These are phyloP conservation scores for Drosophila tani DNA, from an alignment of 1,140 invertebrate genomes.

Conservation along the genomic window DNA sequence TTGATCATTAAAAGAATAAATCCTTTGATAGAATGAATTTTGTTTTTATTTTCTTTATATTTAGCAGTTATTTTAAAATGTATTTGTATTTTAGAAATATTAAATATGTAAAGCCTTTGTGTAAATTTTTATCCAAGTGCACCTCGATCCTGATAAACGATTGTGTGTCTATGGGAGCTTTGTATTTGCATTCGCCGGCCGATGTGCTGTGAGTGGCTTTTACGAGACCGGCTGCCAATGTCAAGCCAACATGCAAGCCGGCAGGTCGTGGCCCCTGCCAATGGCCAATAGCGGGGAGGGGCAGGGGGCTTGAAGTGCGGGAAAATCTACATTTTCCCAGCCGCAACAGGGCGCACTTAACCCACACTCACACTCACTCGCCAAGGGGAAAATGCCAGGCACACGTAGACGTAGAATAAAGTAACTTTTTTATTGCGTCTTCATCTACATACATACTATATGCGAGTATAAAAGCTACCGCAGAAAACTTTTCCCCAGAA, in stretches of 20 bases:
- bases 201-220: constrained; percentile 64
- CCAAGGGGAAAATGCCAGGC: constrained; percentile 23
- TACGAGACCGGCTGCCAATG: constrained; percentile 68
- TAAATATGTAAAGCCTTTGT: neutral
- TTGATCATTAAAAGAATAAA: neutral
- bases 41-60: neutral
- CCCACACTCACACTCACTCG: constrained; percentile 21
- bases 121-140: constrained; percentile 4
- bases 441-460: constrained; percentile 62
- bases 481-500: constrained; percentile 72
- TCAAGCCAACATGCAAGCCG: constrained; percentile 67
- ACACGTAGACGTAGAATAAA: constrained; percentile 76
- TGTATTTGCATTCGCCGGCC: constrained; percentile 68
- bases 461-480: constrained; percentile 61
- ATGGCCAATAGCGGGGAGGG: constrained; percentile 8
- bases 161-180: constrained; percentile 69
- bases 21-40: too few species aligned
- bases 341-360: constrained; percentile 78
- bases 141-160: constrained; percentile 65
- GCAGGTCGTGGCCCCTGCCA: constrained; percentile 35
- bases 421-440: constrained; percentile 82
- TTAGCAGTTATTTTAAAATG: neutral
- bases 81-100: neutral
- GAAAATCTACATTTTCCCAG: constrained; percentile 75
- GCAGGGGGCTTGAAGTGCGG: constrained; percentile 18